phyloP scores from a whole-genome alignment of 2,113 vertebrate genomes.

The Nothobranchius furzeri region DNA sequence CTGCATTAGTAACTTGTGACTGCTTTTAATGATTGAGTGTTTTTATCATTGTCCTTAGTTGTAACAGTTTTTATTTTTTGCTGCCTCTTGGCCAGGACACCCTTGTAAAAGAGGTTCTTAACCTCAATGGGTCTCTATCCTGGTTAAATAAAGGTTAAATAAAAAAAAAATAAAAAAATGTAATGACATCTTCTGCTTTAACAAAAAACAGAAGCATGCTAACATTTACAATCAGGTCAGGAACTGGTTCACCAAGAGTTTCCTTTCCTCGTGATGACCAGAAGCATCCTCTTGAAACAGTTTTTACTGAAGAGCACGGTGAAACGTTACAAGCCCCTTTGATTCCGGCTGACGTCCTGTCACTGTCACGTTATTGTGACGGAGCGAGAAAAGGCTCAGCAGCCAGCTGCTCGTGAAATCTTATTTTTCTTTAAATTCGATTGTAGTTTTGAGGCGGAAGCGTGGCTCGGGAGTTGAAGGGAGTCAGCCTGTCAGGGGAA shows the following conservation, averaged over 20 bases:
- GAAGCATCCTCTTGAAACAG: slow-evolving; percentile 23
- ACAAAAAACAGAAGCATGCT: no score
- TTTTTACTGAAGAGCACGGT: slow-evolving; percentile 51
- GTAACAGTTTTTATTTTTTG: no score
- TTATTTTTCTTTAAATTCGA: slow-evolving; percentile 63
- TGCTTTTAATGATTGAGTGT: no score
- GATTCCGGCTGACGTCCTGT: slow-evolving; percentile 66
- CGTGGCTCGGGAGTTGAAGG: slow-evolving; percentile 67
- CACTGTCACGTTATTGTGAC: slow-evolving; percentile 74
- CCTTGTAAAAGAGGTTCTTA: no score
- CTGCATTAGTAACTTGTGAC: no score
- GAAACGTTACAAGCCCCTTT: slow-evolving; percentile 63
- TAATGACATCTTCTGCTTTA: neutral
- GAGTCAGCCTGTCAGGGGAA: slow-evolving; percentile 75
- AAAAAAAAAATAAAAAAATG: no score
- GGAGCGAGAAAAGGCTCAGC: slow-evolving; percentile 60
- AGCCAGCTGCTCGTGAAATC: slow-evolving; percentile 60
- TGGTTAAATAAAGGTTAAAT: no score
- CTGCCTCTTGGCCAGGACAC: no score
- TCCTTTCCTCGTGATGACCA: slow-evolving; percentile 35
- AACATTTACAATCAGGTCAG: no score
- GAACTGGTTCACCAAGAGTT: no score
- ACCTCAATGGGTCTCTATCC: no score
- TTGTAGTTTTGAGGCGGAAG: slow-evolving; percentile 65
- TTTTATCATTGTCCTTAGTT: no score